Percentiles rank a stretch among this genome's conserved stretches.
These are phyloP conservation scores for Brachynemurus nebulosus DNA, from an alignment of 2,888 invertebrate species.

Conservation along the genomic window DNA sequence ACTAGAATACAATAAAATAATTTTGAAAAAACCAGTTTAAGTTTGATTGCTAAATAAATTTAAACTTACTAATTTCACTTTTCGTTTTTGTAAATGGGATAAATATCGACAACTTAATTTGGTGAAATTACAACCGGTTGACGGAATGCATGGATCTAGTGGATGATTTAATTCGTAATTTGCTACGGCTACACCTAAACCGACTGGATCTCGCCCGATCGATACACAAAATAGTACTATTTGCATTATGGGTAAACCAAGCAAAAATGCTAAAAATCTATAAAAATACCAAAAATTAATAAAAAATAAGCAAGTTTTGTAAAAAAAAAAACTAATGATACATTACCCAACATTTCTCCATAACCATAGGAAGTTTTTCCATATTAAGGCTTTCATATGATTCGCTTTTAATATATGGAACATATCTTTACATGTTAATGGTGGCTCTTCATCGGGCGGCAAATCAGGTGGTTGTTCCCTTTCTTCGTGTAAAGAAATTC, in stretches of 20 bases:
- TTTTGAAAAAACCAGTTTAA: too few relatives aligned
- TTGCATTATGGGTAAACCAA: constrained; percentile 73
- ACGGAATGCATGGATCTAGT: constrained; percentile 25
- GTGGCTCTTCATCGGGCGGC: constrained; percentile 53
- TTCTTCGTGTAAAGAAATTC: constrained; percentile 48
- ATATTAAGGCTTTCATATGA: constrained; percentile 69
- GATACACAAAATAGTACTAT: constrained; percentile 78
- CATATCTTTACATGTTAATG: constrained; percentile 38
- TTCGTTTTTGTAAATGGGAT: constrained; percentile 49
- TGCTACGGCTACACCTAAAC: constrained; percentile 62
- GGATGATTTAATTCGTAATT: constrained; percentile 54
- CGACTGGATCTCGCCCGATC: constrained; percentile 73
- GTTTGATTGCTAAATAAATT: too few relatives aligned
- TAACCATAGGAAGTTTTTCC: constrained; percentile 82
- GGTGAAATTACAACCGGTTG: constrained; percentile 43
- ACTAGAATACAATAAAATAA: too few relatives aligned
- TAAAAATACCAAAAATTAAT: constrained; percentile 16
- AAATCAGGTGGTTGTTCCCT: constrained; percentile 36
- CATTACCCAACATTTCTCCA: constrained; percentile 66
- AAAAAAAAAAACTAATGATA: neutral
- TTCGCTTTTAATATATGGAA: constrained; percentile 48
- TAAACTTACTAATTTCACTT: constrained; percentile 49
- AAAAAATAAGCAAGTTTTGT: too few relatives aligned
- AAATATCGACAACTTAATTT: constrained; percentile 68
- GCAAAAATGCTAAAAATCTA: constrained; percentile 71